phyloP scores from a whole-genome alignment of 2,797 vertebrate genomes.

The Sandelia bainsii region DNA sequence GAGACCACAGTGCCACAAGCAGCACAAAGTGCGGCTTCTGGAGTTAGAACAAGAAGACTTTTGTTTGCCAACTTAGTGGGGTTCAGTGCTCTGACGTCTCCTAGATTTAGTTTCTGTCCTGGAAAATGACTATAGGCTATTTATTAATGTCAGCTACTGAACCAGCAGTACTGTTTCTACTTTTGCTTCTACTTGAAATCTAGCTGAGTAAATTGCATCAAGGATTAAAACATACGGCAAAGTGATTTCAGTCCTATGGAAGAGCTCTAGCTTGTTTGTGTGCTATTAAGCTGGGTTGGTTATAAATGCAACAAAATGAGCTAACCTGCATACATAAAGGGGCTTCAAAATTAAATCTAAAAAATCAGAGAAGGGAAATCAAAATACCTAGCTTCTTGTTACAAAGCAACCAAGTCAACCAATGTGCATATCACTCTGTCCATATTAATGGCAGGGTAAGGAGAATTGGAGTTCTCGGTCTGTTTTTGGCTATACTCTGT shows the following conservation, averaged over 20 bases:
- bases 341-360: slow-evolving; percentile 73
- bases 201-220: slow-evolving; percentile 20
- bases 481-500: slow-evolving; percentile 48
- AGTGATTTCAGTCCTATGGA: slow-evolving; percentile 22
- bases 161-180: slow-evolving; percentile 33
- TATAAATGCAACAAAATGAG: slow-evolving; percentile 55
- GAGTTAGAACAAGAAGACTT: slow-evolving; percentile 72
- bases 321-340: slow-evolving; percentile 39
- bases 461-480: slow-evolving; percentile 59
- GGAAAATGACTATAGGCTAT: slow-evolving; percentile 57
- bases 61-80: slow-evolving; percentile 68
- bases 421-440: slow-evolving; percentile 62
- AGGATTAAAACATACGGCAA: slow-evolving; percentile 39
- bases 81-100: slow-evolving; percentile 64
- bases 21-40: slow-evolving; percentile 71
- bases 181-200: slow-evolving; percentile 43
- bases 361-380: slow-evolving; percentile 48
- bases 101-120: slow-evolving; percentile 55
- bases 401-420: slow-evolving; percentile 81
- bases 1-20: slow-evolving; percentile 61
- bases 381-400: slow-evolving; percentile 72
- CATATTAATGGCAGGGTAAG: slow-evolving; percentile 58
- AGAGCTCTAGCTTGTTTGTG: slow-evolving; percentile 48
- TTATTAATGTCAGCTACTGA: slow-evolving; percentile 51
- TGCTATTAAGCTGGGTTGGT: slow-evolving; percentile 46